Conservation (phyloP, 2,888 invertebrate genomes). For the Hydrotaea diabolus region DNA sequence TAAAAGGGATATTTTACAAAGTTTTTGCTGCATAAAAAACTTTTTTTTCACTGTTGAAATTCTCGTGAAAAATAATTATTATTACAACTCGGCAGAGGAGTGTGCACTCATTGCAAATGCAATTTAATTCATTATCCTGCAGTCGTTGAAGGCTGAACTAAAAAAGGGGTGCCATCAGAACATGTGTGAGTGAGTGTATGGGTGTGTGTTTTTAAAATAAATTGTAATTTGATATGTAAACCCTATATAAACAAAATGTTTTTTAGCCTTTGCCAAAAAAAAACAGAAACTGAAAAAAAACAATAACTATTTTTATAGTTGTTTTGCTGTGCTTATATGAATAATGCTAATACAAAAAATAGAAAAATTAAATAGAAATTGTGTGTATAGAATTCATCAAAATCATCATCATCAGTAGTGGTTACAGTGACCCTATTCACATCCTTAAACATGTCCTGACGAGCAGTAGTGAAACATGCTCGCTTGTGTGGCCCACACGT, state of each 20-base stretch:
- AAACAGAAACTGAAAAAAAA: no score
- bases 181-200: no score
- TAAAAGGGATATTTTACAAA: background rate
- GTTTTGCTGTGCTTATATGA: background rate
- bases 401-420: background rate
- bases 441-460: background rate
- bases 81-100: background rate
- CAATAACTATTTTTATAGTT: no score
- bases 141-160: no score
- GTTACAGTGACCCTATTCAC: background rate
- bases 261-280: background rate
- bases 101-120: background rate
- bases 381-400: background rate
- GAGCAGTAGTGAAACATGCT: background rate
- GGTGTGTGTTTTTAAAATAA: background rate
- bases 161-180: no score
- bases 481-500: background rate
- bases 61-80: background rate
- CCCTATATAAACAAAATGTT: background rate
- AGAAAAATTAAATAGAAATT: background rate
- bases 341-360: conserved; percentile 7
- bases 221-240: conserved; percentile 4
- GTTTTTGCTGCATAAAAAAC: background rate
- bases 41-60: background rate
- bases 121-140: no score